Base-by-base conservation (phyloP, 2,888 invertebrate genomes). In the Drosophila seclusa region DNA sequence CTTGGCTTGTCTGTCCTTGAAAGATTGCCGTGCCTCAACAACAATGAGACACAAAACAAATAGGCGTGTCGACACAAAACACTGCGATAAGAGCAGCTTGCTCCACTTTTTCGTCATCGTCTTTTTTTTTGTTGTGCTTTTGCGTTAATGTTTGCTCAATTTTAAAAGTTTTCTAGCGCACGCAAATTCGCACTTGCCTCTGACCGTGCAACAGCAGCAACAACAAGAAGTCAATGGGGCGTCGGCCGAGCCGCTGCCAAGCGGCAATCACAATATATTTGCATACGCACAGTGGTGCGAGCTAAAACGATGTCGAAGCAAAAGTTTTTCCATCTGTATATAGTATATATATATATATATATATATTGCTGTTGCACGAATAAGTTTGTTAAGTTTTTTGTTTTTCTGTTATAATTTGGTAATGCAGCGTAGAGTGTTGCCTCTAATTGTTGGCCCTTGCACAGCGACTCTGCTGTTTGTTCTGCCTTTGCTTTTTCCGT, bases 81-180 rank as follows among this genome's bases (percentile, higher is more conserved):
- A 57, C 64, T 40, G 73, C 83, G 85, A 83, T 84, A 85, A 80
- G 80, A 85, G 80, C 80, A 67, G 45, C 76, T 71, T 78, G 72
- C 72, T 77, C 69, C 71, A 79, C 62, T 63, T 79, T 78, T 66
- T 71, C 78, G 73, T 62, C 60, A 49, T 48, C 59, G 59, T 40
- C 8, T 54, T 54, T 57, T 50, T 13, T 48, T 42, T 40, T 54
- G 7, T 42, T 49, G 54, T 74, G 21, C 24, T 49, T 52, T 32
- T 48, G 80, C 84, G 76, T 84, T 86, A 88, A 88, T 86, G 85
- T 89, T 86, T 86, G 87, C 85, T 86, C 89, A 86, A 89, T 88
- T 86, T 86, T 88, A 89, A 83, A 88, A 86, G 60, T 88, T 86
- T 86, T 86, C 84, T 84, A 88, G 87, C 82, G 83, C 87, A 83